Percentiles rank a stretch among this genome's conserved stretches.
phyloP scores from a whole-genome alignment of 2,797 vertebrate genomes.

The Poeciliopsis paucimaculata region DNA sequence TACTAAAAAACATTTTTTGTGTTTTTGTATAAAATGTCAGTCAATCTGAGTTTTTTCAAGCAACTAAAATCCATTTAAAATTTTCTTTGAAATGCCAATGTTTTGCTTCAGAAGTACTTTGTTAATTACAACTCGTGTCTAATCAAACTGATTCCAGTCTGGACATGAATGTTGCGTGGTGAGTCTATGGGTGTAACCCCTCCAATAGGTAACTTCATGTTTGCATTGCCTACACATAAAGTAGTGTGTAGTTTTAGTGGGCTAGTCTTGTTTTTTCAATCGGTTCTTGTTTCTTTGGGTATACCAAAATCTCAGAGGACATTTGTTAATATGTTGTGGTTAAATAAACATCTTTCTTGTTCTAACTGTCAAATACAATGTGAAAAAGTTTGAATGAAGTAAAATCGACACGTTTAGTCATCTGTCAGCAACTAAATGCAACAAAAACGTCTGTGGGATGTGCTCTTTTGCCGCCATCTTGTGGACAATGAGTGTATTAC shows the following conservation, averaged over 20 bases:
- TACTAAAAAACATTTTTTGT: not conserved
- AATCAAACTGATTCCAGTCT: conserved; percentile 35
- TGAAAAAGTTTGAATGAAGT: not conserved
- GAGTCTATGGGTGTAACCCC: conserved; percentile 62
- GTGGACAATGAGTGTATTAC: conserved; percentile 20
- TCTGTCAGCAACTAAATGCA: not conserved
- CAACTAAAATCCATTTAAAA: not conserved
- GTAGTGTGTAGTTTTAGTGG: conserved; percentile 30
- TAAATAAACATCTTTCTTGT: not conserved
- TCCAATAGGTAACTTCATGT: conserved; percentile 48
- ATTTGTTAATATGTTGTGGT: not conserved
- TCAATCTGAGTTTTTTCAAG: not conserved
- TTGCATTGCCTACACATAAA: conserved; percentile 5
- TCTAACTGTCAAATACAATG: not conserved
- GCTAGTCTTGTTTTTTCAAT: not conserved
- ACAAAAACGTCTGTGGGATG: not conserved
- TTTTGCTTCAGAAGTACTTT: conserved; percentile 31
- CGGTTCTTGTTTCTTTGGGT: not conserved
- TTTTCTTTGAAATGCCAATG: conserved; percentile 15
- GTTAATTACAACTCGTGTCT: conserved; percentile 9
- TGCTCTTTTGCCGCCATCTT: conserved; percentile 42
- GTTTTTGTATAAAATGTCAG: not conserved
- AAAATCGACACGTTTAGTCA: not conserved
- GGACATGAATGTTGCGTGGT: conserved; percentile 40
- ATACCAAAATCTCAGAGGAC: not conserved